Evolutionary conservation across 2,888 invertebrate genomes (phyloP), one percentile per base, ranked within the genome.

Genomic region (Busseola fusca): DNA sequence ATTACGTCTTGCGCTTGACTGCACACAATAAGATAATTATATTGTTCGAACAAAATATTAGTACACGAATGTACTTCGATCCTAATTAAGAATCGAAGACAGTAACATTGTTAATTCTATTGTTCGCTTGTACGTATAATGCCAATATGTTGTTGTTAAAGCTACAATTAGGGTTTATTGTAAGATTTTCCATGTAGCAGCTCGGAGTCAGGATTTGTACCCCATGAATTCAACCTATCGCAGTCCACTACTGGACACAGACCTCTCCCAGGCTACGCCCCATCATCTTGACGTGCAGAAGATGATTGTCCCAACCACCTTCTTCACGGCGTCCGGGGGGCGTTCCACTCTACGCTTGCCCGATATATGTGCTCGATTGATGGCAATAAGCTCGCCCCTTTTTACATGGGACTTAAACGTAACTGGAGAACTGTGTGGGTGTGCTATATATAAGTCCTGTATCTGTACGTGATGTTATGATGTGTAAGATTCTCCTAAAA

Each of bases 41-140:
- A 85, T 82, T 86, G 87, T 86, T 81, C 81, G 62, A 76, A 78
- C 79, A 72, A 79, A 82, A 83, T 84, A 81, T 75, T 70, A 72
- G 72, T 73, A 69, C 76, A 72, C 37, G 69, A 78, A 78, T 74
- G 79, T 75, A 84, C 76, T 70, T 83, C 74, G 60, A 78, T 83
- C 84, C 82, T 83, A 84, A 84, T 87, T 83, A 81, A 81, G 85
- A 76, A 74, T 75, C 64, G 65, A 81, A 85, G 76, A 88, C 87
- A 87, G 88, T 87, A 81, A 82, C 84, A 84, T 78, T 84, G 82
- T 86, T 86, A 84, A 83, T 86, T 85, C 84, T 77, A 88, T 87
- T 88, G 86, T 87, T 83, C 82, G 66, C 59, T 74, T 75, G 64
- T 78, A 72, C 9, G 64, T 54, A 57, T 72, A 63, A 69, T 78